Base-by-base conservation (phyloP, 2,888 invertebrate genomes). In the Thecophora atra region DNA sequence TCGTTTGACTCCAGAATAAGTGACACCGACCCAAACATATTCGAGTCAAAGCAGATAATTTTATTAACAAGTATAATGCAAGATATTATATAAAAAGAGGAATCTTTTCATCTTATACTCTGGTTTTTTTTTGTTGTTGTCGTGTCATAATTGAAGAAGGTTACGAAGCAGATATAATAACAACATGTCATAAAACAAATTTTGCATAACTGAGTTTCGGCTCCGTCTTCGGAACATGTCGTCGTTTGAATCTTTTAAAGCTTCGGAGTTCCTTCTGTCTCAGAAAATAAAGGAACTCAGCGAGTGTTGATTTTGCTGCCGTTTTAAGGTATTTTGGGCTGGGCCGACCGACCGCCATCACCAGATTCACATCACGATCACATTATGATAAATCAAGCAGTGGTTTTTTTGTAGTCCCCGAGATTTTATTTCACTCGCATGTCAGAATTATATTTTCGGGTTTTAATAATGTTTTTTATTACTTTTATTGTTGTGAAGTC, bases 371-470 rank as follows among this genome's bases (percentile, higher is more conserved):
- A 52, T 30, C 67, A 2, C 28, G 67, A 67, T 67, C 67, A 67
- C 67, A 54, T 67, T 67, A 67, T 67, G 67, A 67, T 67, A 67
- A 67, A 67, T 66, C 65, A 66, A 51, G 3, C 44, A 21, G 51
- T 5, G 51, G 19, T 54, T 54, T 8, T 54, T 8, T 21, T 11
- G 24, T 21, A n/a, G n/a, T 11, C 8, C 21, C 54, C 21, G 58
- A 56, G 68, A 26, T 44, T 68, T 68, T 68, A 68, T 58, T 42
- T 37, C 37, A 37, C 58, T 42, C 58, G 42, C 58, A 68, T 58
- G 56, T 68, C 68, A 44, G 58, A 68, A 68, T 68, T 68, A 58
- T 58, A 58, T 65, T 51, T 65, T 26, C n/a, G 30, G 28, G 19
- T 21, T 63, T 63, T 63, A 63, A 63, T 63, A 63, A 37, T 37